Base-by-base conservation (phyloP, 1,140 invertebrate genomes). In the Drosophila varians region DNA sequence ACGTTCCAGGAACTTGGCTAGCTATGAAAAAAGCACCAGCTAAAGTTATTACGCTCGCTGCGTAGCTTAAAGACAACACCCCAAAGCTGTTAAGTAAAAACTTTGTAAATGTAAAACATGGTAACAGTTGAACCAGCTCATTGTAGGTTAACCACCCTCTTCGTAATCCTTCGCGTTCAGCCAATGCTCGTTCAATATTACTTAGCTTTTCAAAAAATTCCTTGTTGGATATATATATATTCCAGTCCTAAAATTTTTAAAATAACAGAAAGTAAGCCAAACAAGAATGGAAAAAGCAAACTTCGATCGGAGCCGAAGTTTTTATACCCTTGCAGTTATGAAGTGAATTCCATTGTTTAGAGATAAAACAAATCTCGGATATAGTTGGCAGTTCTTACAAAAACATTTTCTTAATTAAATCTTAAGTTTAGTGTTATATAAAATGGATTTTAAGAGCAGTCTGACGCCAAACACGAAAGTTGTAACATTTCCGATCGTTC, bases 141-240 rank as follows among this genome's bases (percentile, higher is more conserved):
- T 95, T 93, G 80, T 98, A 98, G 0, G 97, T 96, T 79, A 96
- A 96, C 95, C 95, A 97, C 0, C 96, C 96, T 21, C 96, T 92
- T 36, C 94, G 92, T 21, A 92, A 90, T 4, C 95, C 96, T 92
- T 98, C 94, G 60, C 93, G 93, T 51, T 94, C 91, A 0, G 96
- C 95, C 55, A 97, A 91, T 42, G 93, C 92, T 47, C 92, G 93
- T 90, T 97, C 96, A 49, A 98, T 91, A 84, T 93, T 92, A 36
- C 92, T 78, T 28, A 97, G 86, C 21, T 94, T 93, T 48, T 94
- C 92, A 91, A 96, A 96, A 89, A 96, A 96, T 40, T 94, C 92
- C 54, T 94, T 92, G 71, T 94, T 93, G 52, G 93, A 92, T 38
- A 97, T 95, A 92, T 94, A 97, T 42, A 98, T 93, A 56, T 95